phyloP scores from a whole-genome alignment of 1,140 invertebrate genomes.

The Dryas iulia region DNA sequence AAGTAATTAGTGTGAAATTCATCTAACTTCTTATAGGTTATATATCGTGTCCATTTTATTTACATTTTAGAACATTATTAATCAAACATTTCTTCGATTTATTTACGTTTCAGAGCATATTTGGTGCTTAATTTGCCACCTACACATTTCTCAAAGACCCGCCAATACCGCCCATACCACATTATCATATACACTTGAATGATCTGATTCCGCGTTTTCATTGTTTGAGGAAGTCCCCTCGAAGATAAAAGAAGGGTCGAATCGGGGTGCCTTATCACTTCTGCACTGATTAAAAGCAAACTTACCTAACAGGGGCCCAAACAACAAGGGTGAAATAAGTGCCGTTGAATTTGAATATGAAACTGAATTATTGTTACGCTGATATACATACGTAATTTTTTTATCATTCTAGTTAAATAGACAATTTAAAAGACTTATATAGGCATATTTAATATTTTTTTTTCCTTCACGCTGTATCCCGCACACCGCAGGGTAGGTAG shows the following conservation, averaged over 20 bases:
- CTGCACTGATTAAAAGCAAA: conserved; percentile 74
- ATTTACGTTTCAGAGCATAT: not conserved
- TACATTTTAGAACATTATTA: no score
- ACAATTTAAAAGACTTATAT: no score
- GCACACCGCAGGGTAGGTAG: no score
- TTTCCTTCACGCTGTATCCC: no score
- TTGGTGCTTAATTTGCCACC: not conserved
- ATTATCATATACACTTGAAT: conserved; percentile 33
- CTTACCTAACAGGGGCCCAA: conserved; percentile 49
- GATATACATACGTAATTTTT: not conserved
- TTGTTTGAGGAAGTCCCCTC: conserved; percentile 48
- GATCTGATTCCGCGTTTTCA: conserved; percentile 40
- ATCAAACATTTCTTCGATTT: not conserved
- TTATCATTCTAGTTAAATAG: no score
- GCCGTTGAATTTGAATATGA: conserved; percentile 30
- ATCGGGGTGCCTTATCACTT: conserved; percentile 54
- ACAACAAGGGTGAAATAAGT: conserved; percentile 30
- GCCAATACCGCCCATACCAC: no score
- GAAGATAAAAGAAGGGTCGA: conserved; percentile 47
- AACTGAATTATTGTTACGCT: not conserved
- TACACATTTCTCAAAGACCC: not conserved
- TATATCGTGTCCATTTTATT: no score
- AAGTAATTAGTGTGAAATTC: not conserved
- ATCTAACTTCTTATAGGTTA: not conserved
- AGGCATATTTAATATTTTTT: no score